phyloP scores from a whole-genome alignment of 2,888 invertebrate genomes.

The Poecilus cupreus region DNA sequence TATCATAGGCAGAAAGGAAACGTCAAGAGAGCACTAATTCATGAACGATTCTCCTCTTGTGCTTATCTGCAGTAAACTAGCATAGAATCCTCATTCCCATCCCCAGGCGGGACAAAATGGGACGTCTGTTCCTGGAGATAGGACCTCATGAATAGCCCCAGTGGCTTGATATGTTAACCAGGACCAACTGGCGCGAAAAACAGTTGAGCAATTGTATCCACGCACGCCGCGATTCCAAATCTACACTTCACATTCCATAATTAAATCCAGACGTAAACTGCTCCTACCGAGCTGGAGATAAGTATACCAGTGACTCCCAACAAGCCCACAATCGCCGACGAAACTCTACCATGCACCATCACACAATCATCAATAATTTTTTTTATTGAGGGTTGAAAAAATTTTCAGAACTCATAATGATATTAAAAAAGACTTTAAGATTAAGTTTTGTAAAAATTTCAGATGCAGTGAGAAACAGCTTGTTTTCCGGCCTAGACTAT shows the following conservation, averaged over 20 bases:
- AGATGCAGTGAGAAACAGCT: too few species aligned
- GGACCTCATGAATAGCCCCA: background rate
- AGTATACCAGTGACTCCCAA: background rate
- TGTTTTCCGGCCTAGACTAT: too few species aligned
- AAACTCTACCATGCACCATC: too few species aligned
- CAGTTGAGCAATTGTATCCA: background rate
- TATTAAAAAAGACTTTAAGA: too few species aligned
- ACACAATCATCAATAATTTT: too few species aligned
- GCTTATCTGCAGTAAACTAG: background rate
- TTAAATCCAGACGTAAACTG: constrained; percentile 15
- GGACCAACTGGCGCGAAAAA: background rate
- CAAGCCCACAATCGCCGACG: background rate
- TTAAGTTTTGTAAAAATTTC: too few species aligned
- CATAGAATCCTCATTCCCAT: background rate
- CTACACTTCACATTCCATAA: background rate
- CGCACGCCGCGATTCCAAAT: background rate
- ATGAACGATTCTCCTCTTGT: background rate
- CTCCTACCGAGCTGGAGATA: background rate
- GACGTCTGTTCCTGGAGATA: background rate
- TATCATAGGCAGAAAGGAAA: background rate
- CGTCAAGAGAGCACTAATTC: background rate
- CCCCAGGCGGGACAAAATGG: background rate
- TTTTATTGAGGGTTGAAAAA: too few species aligned
- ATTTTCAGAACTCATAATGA: too few species aligned
- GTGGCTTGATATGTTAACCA: constrained; percentile 8